These are phyloP conservation scores for Heliocidaris erythrogramma DNA, from an alignment of 35 echinoderm and acorn worm genomes.

Conservation along the genomic window DNA sequence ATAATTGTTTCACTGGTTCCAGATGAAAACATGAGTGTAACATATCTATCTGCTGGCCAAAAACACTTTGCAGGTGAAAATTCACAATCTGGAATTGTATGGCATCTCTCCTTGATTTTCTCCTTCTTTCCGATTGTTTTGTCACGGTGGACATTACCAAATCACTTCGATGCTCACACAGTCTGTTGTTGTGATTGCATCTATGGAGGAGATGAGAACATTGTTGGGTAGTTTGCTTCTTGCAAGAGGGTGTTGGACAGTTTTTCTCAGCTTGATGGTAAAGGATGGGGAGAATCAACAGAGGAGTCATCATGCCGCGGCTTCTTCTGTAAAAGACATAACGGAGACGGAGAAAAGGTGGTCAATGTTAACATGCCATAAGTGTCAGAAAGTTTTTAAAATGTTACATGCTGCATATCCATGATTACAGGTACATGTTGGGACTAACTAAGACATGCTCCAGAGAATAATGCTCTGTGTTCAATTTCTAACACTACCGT, in stretches of 20 bases:
- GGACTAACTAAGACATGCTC: no score
- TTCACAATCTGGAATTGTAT: neutral
- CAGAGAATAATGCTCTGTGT: no score
- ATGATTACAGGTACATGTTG: no score
- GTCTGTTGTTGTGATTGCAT: neutral
- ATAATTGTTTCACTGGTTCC: no score
- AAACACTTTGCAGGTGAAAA: no score
- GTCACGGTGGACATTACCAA: neutral
- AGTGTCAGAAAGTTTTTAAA: no score
- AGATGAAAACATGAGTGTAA: no score
- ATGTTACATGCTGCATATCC: no score
- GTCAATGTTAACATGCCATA: neutral
- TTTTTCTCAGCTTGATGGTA: neutral
- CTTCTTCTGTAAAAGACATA: neutral
- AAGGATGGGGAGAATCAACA: neutral
- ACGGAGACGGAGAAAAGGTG: neutral
- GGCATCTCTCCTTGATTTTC: neutral
- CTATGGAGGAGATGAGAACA: neutral
- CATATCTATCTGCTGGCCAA: no score
- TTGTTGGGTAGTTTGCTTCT: neutral
- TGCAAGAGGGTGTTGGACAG: neutral
- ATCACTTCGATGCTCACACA: neutral
- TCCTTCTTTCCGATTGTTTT: neutral
- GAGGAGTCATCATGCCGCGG: neutral
- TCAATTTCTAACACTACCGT: no score